A percentile compares a stretch with the other conserved stretches of the same genome.
Conservation (phyloP, 2,113 vertebrate species). For the Equus quagga region DNA sequence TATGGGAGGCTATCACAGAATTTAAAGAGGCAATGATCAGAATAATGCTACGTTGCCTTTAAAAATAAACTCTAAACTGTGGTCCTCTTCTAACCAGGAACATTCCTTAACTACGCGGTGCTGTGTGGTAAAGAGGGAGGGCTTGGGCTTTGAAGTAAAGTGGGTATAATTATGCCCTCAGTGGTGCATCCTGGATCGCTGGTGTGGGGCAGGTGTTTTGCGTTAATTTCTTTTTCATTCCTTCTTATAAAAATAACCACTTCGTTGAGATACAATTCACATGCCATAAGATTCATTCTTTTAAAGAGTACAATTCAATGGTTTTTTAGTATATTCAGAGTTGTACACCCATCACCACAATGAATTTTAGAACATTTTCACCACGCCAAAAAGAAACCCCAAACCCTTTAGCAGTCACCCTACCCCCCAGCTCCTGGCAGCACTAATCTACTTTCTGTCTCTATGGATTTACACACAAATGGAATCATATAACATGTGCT, state of each 20-base stretch:
- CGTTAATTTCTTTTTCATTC: background rate
- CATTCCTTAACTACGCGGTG: background rate
- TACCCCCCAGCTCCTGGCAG: background rate
- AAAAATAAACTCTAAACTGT: background rate
- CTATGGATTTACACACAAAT: background rate
- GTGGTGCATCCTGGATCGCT: background rate
- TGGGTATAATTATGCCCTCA: background rate
- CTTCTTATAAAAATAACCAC: background rate
- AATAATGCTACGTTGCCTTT: background rate
- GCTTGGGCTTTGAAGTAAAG: background rate
- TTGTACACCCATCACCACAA: background rate
- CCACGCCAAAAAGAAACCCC: background rate
- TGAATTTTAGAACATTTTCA: background rate
- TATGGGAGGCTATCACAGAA: background rate
- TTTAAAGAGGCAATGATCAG: background rate
- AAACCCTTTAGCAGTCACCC: background rate
- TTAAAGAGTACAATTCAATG: background rate
- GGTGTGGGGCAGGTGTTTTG: background rate
- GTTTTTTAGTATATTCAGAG: background rate
- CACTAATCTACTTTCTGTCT: background rate
- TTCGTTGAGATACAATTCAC: background rate
- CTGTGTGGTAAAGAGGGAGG: background rate
- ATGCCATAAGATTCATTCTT: background rate
- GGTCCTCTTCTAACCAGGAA: background rate
- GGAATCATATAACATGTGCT: background rate